Conservation (phyloP, 2,113 vertebrate genomes). For the Chionis minor region DNA sequence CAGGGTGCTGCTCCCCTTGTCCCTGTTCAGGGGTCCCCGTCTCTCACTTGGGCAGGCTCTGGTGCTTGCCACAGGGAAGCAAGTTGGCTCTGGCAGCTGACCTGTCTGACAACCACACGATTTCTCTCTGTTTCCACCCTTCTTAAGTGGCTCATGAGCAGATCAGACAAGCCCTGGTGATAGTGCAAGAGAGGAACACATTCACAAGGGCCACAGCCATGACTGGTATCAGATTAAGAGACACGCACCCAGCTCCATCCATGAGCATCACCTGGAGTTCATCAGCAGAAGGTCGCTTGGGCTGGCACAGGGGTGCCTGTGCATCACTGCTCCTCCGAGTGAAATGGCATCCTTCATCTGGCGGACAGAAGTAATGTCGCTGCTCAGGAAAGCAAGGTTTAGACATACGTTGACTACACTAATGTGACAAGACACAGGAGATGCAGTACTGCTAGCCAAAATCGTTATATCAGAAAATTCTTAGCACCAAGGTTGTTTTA, state of each 20-base stretch:
- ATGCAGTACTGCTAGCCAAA: background rate
- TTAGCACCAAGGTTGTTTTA: background rate
- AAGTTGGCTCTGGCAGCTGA: background rate
- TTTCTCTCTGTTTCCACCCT: background rate
- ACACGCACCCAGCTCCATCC: accelerated
- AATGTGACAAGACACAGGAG: background rate
- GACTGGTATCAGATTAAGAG: background rate
- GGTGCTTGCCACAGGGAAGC: background rate
- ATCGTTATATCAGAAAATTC: background rate
- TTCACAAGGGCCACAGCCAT: background rate
- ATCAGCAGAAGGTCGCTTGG: background rate
- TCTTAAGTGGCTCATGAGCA: accelerated
- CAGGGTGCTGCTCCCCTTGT: background rate
- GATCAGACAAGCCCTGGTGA: background rate
- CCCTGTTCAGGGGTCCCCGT: accelerated
- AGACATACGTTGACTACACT: background rate
- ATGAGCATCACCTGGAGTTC: background rate
- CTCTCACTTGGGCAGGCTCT: background rate
- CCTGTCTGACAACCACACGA: background rate
- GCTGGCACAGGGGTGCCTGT: accelerated
- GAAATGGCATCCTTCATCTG: background rate
- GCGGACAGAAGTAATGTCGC: background rate
- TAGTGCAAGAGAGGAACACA: background rate
- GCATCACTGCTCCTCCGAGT: background rate
- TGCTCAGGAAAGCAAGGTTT: background rate